Percentiles rank a stretch among this genome's conserved stretches.
Evolutionary conservation across 2,113 vertebrate genomes (phyloP).

Genomic region (Vulpes vulpes): DNA sequence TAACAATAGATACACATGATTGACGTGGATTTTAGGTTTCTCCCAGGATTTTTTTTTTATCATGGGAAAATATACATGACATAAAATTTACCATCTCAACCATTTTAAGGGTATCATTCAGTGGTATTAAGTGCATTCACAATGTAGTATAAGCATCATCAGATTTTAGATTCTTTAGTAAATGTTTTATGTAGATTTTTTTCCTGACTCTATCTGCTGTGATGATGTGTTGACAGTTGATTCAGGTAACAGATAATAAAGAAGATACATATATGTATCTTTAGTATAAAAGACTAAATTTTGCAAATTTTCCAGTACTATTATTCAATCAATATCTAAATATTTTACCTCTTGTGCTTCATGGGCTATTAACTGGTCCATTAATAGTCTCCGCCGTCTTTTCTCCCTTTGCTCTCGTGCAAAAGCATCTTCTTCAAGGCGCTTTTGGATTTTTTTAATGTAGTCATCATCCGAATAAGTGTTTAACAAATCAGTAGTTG

Average conservation of each 20-base stretch:
- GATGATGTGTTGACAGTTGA: not conserved
- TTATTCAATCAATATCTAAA: not conserved
- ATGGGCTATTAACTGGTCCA: constrained; percentile 91
- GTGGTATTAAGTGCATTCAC: not conserved
- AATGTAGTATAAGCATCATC: not conserved
- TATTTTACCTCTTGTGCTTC: constrained; percentile 92
- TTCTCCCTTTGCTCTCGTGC: constrained; percentile 92
- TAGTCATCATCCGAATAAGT: constrained; percentile 92
- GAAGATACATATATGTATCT: not conserved
- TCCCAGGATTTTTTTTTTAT: not conserved
- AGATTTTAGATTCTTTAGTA: constrained; percentile 30
- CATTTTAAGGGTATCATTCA: not conserved
- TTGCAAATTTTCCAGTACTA: not conserved
- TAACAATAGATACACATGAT: not conserved
- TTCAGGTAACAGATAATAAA: not conserved
- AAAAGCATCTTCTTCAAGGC: constrained; percentile 89
- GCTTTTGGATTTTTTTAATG: constrained; percentile 92
- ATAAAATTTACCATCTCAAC: not conserved
- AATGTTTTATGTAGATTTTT: not conserved
- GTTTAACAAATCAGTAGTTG: constrained; percentile 81
- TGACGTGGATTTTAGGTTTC: not conserved
- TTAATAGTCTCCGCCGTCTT: constrained; percentile 89
- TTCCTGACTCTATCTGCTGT: not conserved
- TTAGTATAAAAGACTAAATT: not conserved
- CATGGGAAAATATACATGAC: not conserved